phyloP scores from a whole-genome alignment of 2,888 invertebrate species.

The Cataglyphis albicans region DNA sequence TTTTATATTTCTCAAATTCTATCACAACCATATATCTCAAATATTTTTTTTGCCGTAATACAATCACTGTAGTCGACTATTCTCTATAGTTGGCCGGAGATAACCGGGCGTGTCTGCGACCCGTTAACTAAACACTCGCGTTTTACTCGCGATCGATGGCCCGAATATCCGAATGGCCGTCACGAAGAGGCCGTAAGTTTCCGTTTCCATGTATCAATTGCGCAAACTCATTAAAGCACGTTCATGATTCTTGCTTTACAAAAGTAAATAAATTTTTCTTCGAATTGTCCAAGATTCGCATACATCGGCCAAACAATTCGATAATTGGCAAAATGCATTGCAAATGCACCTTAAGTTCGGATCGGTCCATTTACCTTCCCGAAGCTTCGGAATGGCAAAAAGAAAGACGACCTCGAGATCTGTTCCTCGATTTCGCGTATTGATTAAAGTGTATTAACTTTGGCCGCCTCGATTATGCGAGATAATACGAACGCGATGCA shows the following conservation, averaged over 20 bases:
- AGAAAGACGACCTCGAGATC: not conserved
- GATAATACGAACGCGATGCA: not conserved
- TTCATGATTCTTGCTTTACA: not conserved
- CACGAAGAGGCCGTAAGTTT: slow-evolving; percentile 16
- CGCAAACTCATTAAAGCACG: slow-evolving; percentile 20
- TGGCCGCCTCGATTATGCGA: not conserved
- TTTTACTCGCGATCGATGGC: slow-evolving; percentile 45
- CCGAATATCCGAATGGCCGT: slow-evolving; percentile 25
- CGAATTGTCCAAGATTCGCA: not conserved
- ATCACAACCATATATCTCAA: not conserved
- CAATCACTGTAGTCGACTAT: not conserved
- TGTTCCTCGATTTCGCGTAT: slow-evolving; percentile 24
- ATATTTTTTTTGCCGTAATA: not conserved
- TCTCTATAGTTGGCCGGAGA: not conserved
- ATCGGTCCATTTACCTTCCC: slow-evolving; percentile 24
- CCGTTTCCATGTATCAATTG: slow-evolving; percentile 21
- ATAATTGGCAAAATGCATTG: slow-evolving; percentile 5
- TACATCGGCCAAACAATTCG: slow-evolving; percentile 8
- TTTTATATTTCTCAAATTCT: not conserved
- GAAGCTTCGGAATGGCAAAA: not conserved
- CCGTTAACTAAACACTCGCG: slow-evolving; percentile 33
- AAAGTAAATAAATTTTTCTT: not conserved
- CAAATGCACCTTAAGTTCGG: not conserved
- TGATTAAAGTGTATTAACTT: slow-evolving; percentile 7
- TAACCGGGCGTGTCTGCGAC: slow-evolving; percentile 13